Conservation (phyloP, 2,888 invertebrate species). For the Amphipoea lucens region DNA sequence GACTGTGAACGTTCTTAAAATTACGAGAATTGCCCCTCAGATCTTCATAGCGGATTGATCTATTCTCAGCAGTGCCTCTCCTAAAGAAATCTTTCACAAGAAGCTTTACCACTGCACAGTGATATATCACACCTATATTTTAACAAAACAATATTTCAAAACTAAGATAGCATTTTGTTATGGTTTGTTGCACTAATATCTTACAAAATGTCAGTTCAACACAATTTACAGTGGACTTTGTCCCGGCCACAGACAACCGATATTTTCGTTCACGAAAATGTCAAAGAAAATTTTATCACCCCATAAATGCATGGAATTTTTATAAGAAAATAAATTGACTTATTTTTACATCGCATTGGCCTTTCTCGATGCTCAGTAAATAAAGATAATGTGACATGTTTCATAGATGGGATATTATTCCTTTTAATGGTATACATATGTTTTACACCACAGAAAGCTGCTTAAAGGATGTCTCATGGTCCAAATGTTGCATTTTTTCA, state of each 20-base stretch:
- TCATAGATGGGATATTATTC: slow-evolving; percentile 23
- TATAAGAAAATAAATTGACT: slow-evolving; percentile 62
- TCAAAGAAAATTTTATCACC: slow-evolving; percentile 58
- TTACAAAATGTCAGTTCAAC: slow-evolving; percentile 51
- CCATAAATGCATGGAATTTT: slow-evolving; percentile 64
- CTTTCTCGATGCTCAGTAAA: slow-evolving; percentile 49
- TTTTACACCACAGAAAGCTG: slow-evolving; percentile 19
- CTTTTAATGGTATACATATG: slow-evolving; percentile 39
- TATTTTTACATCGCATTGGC: slow-evolving; percentile 37
- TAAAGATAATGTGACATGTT: slow-evolving; percentile 39
- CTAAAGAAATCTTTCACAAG: not conserved
- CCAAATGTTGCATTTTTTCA: not conserved
- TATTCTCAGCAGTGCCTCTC: not conserved
- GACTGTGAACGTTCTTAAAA: too few species aligned
- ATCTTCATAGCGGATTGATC: not conserved
- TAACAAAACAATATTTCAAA: slow-evolving; percentile 33
- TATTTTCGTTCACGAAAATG: slow-evolving; percentile 64
- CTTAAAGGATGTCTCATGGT: not conserved
- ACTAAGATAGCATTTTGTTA: slow-evolving; percentile 38
- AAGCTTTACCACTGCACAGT: not conserved
- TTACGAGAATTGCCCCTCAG: too few species aligned
- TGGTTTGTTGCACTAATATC: slow-evolving; percentile 55
- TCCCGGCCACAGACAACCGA: slow-evolving; percentile 46
- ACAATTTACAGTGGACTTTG: slow-evolving; percentile 56
- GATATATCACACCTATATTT: slow-evolving; percentile 3